A percentile compares a stretch with the other conserved stretches of the same genome.
Evolutionary conservation across 1,140 invertebrate species (phyloP).

Genomic region (Propsilocerus akamusi): DNA sequence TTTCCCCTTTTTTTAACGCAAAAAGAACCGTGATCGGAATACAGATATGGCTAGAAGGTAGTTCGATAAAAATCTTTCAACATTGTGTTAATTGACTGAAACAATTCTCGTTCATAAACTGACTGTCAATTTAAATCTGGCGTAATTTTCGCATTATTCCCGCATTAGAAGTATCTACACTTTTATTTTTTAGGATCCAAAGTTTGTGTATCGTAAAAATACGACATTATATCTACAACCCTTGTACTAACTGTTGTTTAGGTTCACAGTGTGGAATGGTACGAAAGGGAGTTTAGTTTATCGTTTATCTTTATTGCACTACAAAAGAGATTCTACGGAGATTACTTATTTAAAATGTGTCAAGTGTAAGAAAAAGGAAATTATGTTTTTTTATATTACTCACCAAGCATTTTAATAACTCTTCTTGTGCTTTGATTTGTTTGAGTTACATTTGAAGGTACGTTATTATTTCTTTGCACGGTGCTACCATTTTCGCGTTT

Average conservation of each 20-base stretch:
- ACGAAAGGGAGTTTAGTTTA: background rate
- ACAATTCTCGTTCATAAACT: background rate
- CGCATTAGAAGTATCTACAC: too few species aligned
- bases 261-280: background rate
- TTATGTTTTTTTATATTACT: slow-evolving; percentile 16
- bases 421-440: slow-evolving; percentile 25
- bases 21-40: too few species aligned
- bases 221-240: background rate
- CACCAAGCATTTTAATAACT: slow-evolving; percentile 44
- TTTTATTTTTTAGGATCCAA: too few species aligned
- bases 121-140: background rate
- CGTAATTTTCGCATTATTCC: background rate
- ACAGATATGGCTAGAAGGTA: too few species aligned
- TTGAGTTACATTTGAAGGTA: slow-evolving; percentile 10
- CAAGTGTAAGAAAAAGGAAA: background rate
- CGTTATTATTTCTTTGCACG: background rate
- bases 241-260: background rate
- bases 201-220: too few species aligned
- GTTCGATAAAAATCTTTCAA: too few species aligned
- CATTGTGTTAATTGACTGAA: too few species aligned
- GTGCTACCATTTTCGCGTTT: background rate
- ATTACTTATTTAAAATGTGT: background rate
- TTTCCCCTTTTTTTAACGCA: too few species aligned
- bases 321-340: background rate
- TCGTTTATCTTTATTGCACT: background rate